Base-by-base conservation (phyloP, 2,797 vertebrate species). In the Muscicapa striata region DNA sequence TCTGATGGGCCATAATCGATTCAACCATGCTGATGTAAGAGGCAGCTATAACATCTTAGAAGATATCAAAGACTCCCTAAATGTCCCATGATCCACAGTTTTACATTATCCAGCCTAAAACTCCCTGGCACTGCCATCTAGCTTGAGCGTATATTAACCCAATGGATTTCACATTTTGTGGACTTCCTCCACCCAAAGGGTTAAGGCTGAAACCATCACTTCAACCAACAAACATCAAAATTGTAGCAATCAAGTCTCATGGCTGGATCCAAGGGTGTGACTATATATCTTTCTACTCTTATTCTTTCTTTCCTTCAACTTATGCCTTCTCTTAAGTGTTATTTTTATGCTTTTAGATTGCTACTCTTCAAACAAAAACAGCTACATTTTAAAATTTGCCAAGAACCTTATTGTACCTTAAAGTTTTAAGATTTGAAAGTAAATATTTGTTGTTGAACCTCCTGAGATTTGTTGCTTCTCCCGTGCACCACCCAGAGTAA, bases 401-500 rank as follows among this genome's bases (percentile, higher is more conserved):
- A 32, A 21, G 22, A 45, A 21, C 14, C 1, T 54, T 64, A 20
- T 26, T 64, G 26, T 64, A 34, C 13, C 13, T 32, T 18, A 26
- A 21, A 4, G 1, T 38, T 70, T 40, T 52, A 7, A 38, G 70
- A 27, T 45, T 62, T 52, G 9, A 6, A 22, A 27, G n/a, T 27
- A 26, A 58, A 54, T 27, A 5, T 54, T 54, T 45, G n/a, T n/a
- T 70, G 17, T 12, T 32, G 27, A 38, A n/a, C 7, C 1, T 27
- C 15, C 40, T 15, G n/a, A 45, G 29, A 46, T 32, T 38, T 62
- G n/a, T 20, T 45, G 7, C 17, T 70, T 70, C 66, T 70, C 22
- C 40, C 1, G 0, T 0, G 0, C n/a, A 45, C 7, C 4, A 30
- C 13, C 10, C 30, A 51, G 20, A 49, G 30, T 12, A 45, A 62